Conservation (phyloP, 2,113 vertebrate genomes). For the Varanus salvator region DNA sequence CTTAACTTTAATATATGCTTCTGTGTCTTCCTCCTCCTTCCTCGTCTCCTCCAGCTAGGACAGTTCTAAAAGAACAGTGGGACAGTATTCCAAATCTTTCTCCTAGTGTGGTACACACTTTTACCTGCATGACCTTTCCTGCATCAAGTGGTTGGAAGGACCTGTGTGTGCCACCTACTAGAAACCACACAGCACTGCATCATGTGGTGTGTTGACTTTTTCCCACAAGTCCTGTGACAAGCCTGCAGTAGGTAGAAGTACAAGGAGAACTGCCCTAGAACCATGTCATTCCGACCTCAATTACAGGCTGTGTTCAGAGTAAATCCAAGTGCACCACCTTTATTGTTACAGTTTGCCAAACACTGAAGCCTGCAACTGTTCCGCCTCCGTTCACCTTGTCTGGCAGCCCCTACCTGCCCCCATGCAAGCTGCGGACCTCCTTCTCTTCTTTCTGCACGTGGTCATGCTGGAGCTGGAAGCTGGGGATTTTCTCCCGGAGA, state of each 20-base stretch:
- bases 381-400: too few species aligned
- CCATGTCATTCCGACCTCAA: neutral
- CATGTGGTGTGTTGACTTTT: neutral
- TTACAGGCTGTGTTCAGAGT: neutral
- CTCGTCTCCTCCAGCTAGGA: neutral
- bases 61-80: neutral
- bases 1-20: neutral
- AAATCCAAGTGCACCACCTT: neutral
- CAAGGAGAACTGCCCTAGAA: neutral
- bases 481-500: constrained; percentile 78
- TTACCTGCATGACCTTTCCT: neutral
- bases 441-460: neutral
- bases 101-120: neutral
- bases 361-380: neutral
- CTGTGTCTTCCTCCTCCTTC: neutral
- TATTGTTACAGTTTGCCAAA: neutral
- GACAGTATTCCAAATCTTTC: neutral
- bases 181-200: neutral
- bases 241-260: neutral
- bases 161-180: neutral
- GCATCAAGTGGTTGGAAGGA: neutral
- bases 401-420: constrained; percentile 57
- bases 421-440: constrained; percentile 25
- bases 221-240: neutral
- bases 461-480: constrained; percentile 66